Percentiles rank a stretch among this genome's conserved stretches.
phyloP scores from a whole-genome alignment of 2,113 vertebrate species.

The Paraplagusia blochii region DNA sequence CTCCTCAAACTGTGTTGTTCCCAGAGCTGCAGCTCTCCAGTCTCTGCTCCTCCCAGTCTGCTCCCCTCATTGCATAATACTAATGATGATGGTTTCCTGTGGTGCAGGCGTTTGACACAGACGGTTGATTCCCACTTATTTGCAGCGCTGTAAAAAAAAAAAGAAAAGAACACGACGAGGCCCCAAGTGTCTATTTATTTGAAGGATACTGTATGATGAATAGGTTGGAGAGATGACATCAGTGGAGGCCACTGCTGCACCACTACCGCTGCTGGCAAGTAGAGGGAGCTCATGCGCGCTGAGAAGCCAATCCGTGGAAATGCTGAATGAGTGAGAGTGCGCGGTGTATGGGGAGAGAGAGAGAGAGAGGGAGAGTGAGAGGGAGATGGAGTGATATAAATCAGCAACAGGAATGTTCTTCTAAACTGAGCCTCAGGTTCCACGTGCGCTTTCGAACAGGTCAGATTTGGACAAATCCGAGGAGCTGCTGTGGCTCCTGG shows the following conservation, averaged over 20 bases:
- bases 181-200: neutral
- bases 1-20: constrained; percentile 32
- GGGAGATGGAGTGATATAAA: constrained; percentile 40
- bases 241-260: constrained; percentile 10
- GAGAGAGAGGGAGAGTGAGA: constrained; percentile 22
- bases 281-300: constrained; percentile 60
- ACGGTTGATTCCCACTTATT: neutral
- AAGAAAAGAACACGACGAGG: neutral
- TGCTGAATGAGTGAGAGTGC: constrained; percentile 54
- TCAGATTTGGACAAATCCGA: constrained; percentile 42
- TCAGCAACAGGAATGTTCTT: constrained; percentile 16
- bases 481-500: constrained; percentile 20
- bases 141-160: neutral
- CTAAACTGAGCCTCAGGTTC: constrained; percentile 18
- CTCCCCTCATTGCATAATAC: constrained; percentile 10
- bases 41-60: neutral
- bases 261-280: constrained; percentile 43
- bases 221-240: constrained; percentile 7
- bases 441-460: constrained; percentile 3
- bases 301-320: constrained; percentile 41
- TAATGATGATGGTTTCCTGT: constrained; percentile 5
- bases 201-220: neutral
- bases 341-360: neutral
- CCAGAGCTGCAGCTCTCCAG: neutral
- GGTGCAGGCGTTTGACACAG: constrained; percentile 7